These are phyloP conservation scores for Clinocottus analis DNA, from an alignment of 2,113 vertebrate genomes.

Conservation along the genomic window DNA sequence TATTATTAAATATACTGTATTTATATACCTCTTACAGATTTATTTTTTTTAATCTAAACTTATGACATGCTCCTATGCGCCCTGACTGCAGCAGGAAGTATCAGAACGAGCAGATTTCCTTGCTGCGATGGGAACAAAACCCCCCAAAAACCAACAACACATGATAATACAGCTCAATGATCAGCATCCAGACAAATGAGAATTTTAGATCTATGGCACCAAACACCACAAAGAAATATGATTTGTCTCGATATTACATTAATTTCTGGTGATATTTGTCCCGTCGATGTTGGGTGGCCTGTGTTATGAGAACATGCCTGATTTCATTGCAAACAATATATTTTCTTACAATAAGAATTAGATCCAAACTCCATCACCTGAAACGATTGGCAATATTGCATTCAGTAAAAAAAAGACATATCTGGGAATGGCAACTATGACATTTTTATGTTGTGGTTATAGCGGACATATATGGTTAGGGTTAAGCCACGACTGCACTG, in stretches of 20 bases:
- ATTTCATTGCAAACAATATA: background rate
- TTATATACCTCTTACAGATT: background rate
- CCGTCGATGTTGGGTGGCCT: background rate
- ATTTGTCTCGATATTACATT: background rate
- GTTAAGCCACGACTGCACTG: background rate
- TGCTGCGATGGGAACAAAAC: background rate
- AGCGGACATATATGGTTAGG: background rate
- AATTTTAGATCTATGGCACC: background rate
- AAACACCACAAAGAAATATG: background rate
- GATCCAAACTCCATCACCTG: background rate
- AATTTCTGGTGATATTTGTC: background rate
- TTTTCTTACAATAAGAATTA: background rate
- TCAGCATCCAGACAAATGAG: conserved; percentile 6
- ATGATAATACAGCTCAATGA: background rate
- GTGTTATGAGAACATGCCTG: background rate
- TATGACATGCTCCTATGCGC: background rate
- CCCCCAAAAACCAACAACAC: background rate
- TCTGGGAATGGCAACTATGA: too few relatives aligned
- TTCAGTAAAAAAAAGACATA: background rate
- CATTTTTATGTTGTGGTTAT: too few relatives aligned
- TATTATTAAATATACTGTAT: background rate
- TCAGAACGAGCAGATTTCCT: background rate
- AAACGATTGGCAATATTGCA: background rate
- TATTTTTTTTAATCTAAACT: background rate
- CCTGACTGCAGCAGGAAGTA: background rate